A percentile compares a stretch with the other conserved stretches of the same genome.
These are phyloP conservation scores for Eurytemora carolleeae DNA, from an alignment of 1,140 invertebrate genomes.

Conservation along the genomic window DNA sequence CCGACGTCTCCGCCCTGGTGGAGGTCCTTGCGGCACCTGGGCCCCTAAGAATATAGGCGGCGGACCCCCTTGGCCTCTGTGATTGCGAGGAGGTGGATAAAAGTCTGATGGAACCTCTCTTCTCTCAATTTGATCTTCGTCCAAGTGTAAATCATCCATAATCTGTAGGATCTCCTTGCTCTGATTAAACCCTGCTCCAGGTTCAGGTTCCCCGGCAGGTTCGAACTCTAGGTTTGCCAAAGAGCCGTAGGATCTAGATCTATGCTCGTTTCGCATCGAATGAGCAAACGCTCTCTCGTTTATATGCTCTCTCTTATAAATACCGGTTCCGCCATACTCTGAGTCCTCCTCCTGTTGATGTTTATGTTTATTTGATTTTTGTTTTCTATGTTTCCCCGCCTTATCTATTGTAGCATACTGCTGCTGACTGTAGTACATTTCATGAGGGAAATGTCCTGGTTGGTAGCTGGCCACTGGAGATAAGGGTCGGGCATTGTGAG, in stretches of 20 bases:
- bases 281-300: slow-evolving; percentile 84
- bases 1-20: no score
- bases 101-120: slow-evolving; percentile 23
- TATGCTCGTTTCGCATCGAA: slow-evolving; percentile 74
- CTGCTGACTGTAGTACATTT: slow-evolving; percentile 35
- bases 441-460: slow-evolving; percentile 38
- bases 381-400: slow-evolving; percentile 12
- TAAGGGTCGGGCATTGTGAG: slow-evolving; percentile 31
- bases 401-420: slow-evolving; percentile 31
- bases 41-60: no score
- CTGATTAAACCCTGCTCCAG: slow-evolving; percentile 25
- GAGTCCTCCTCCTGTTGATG: no score
- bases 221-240: slow-evolving; percentile 56
- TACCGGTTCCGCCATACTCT: slow-evolving; percentile 52
- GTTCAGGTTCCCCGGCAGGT: slow-evolving; percentile 19
- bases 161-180: slow-evolving; percentile 75
- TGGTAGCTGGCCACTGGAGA: slow-evolving; percentile 39
- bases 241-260: slow-evolving; percentile 68
- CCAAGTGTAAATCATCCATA: slow-evolving; percentile 61
- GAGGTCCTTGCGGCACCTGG: no score
- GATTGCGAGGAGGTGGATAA: slow-evolving; percentile 18
- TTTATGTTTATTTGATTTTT: slow-evolving; percentile 4
- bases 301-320: slow-evolving; percentile 73
- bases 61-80: slow-evolving; percentile 14
- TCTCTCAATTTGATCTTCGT: slow-evolving; percentile 48